Evolutionary conservation across 23 tunicate genomes (phyloP).

Genomic region (Aplidium turbinatum): DNA sequence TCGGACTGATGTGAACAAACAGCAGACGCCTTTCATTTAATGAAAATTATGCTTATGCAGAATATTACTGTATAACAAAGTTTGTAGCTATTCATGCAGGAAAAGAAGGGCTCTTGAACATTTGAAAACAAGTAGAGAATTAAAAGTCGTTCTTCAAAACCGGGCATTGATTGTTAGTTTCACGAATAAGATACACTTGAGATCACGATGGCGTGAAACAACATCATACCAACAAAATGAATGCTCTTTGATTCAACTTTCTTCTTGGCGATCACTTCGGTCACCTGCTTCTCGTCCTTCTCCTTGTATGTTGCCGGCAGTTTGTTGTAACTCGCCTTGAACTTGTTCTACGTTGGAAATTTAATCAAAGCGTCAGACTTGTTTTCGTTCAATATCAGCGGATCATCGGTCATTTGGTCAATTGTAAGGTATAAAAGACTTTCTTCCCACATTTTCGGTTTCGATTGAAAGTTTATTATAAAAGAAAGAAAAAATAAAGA

Average conservation of each 20-base stretch:
- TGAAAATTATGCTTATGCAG: too few species aligned
- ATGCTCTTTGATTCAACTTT: constrained; percentile 40
- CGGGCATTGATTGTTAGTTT: too few species aligned
- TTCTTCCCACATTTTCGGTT: neutral
- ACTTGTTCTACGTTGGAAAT: constrained; percentile 33
- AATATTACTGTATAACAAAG: too few species aligned
- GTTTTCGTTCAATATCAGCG: neutral
- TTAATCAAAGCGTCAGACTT: neutral
- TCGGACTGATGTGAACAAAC: too few species aligned
- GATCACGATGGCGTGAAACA: neutral
- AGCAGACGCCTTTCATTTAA: too few species aligned
- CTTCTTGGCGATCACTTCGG: constrained; percentile 38
- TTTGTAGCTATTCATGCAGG: neutral
- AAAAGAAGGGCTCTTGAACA: too few species aligned
- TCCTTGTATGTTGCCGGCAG: constrained; percentile 52
- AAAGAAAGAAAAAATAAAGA: too few species aligned
- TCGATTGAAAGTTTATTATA: too few species aligned
- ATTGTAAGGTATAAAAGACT: neutral
- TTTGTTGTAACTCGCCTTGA: constrained; percentile 56
- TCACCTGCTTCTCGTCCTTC: constrained; percentile 24
- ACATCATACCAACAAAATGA: constrained; percentile 53
- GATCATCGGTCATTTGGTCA: neutral
- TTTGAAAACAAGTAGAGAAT: too few species aligned
- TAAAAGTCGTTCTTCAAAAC: too few species aligned
- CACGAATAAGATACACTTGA: too few species aligned